These are phyloP conservation scores for Probaryconus sp. DNA, from an alignment of 1,140 invertebrate species.

Conservation along the genomic window DNA sequence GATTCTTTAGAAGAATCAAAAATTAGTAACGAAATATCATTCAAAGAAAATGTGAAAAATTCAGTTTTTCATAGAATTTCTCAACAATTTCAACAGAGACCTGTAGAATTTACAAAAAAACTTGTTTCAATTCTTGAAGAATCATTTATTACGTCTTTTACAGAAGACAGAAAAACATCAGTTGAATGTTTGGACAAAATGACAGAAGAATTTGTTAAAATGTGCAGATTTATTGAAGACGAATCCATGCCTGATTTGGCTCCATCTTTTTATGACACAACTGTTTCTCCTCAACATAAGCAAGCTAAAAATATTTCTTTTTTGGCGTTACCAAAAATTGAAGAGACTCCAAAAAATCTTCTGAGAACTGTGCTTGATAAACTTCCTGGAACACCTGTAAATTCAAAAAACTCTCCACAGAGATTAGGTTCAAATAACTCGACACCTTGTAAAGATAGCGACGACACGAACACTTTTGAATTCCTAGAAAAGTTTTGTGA, in stretches of 20 bases:
- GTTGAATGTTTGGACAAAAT: slow-evolving; percentile 66
- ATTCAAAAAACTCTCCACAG: slow-evolving; percentile 10
- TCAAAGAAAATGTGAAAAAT: slow-evolving; percentile 37
- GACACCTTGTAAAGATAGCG: slow-evolving; percentile 26
- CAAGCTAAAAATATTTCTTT: not conserved
- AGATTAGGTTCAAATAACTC: not conserved
- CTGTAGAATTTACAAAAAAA: slow-evolving; percentile 66
- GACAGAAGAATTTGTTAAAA: slow-evolving; percentile 67
- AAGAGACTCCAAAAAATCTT: slow-evolving; percentile 17
- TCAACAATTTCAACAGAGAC: slow-evolving; percentile 61
- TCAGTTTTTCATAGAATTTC: slow-evolving; percentile 65
- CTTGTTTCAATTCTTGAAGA: slow-evolving; percentile 70
- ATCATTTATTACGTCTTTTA: slow-evolving; percentile 52
- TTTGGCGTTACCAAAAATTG: not conserved
- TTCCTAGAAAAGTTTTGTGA: slow-evolving; percentile 43
- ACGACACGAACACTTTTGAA: slow-evolving; percentile 51
- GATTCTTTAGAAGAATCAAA: slow-evolving; percentile 35
- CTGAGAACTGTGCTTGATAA: slow-evolving; percentile 23
- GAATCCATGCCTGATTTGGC: slow-evolving; percentile 63
- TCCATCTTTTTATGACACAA: slow-evolving; percentile 26
- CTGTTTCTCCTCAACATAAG: slow-evolving; percentile 15
- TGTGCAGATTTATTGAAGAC: slow-evolving; percentile 72
- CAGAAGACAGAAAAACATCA: slow-evolving; percentile 15
- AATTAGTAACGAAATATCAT: slow-evolving; percentile 11
- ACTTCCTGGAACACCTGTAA: slow-evolving; percentile 8